Percentiles rank a stretch among this genome's conserved stretches.
phyloP scores from a whole-genome alignment of 2,888 invertebrate genomes.

The Scaptomyza tumidula region DNA sequence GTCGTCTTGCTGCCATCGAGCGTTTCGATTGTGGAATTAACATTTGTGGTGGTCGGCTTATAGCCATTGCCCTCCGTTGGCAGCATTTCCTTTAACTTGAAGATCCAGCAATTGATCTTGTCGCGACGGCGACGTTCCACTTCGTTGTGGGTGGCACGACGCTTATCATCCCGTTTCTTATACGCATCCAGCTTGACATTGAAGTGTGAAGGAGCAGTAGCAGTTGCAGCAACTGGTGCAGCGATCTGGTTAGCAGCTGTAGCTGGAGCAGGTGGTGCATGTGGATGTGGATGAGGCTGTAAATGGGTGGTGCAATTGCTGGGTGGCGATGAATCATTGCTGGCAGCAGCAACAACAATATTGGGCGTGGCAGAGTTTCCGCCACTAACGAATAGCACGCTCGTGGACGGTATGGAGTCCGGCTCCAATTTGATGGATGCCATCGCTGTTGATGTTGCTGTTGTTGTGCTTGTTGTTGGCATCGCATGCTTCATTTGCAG shows the following conservation, averaged over 20 bases:
- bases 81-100: slow-evolving; percentile 94
- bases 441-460: slow-evolving; percentile 26
- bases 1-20: slow-evolving; percentile 12
- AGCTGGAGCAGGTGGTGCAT: background rate
- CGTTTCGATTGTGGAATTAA: slow-evolving; percentile 1
- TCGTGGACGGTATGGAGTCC: slow-evolving; percentile 53
- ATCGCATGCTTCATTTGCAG: slow-evolving; percentile 23
- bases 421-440: slow-evolving; percentile 69
- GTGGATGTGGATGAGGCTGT: background rate
- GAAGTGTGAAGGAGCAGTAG: slow-evolving; percentile 12
- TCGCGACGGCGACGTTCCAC: slow-evolving; percentile 96
- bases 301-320: slow-evolving; percentile 13
- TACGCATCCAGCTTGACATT: slow-evolving; percentile 78
- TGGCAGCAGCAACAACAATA: slow-evolving; percentile 18
- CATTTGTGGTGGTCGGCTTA: slow-evolving; percentile 27
- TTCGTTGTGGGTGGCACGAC: slow-evolving; percentile 97
- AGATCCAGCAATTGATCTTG: slow-evolving; percentile 99
- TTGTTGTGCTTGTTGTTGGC: slow-evolving; percentile 8
- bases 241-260: slow-evolving; percentile 8
- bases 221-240: background rate
- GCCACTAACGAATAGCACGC: slow-evolving; percentile 38
- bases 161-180: slow-evolving; percentile 91
- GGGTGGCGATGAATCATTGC: slow-evolving; percentile 22
- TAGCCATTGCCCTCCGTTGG: slow-evolving; percentile 86
- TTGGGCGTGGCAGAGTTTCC: slow-evolving; percentile 27